Percentiles rank a stretch among this genome's conserved stretches.
Evolutionary conservation across 1,140 invertebrate species (phyloP).

Genomic region (Drosophila tani): DNA sequence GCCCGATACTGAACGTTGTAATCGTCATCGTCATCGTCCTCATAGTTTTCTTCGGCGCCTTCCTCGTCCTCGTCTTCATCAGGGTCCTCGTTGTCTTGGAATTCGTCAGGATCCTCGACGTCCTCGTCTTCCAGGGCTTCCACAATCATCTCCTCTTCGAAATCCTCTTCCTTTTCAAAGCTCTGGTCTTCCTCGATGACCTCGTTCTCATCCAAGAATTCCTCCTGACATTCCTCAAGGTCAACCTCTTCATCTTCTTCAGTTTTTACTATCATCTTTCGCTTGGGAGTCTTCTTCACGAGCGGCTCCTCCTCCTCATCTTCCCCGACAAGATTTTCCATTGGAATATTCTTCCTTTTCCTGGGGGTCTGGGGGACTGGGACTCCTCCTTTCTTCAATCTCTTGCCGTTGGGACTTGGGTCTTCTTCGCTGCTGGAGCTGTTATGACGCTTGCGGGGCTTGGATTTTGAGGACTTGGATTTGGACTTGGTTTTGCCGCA

Average conservation of each 20-base stretch:
- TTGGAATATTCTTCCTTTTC: background rate
- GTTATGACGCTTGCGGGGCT: background rate
- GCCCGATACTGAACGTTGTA: constrained; percentile 25
- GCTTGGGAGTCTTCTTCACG: background rate
- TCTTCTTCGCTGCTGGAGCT: background rate
- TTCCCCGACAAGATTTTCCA: background rate
- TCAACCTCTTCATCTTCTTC: background rate
- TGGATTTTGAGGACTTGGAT: background rate
- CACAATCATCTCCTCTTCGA: background rate
- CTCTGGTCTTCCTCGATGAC: background rate
- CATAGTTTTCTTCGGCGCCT: background rate
- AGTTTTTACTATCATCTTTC: background rate
- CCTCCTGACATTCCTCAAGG: no score
- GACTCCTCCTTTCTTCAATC: background rate
- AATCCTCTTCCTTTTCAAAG: background rate
- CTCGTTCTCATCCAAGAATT: background rate
- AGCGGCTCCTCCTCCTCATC: background rate
- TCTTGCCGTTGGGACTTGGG: background rate
- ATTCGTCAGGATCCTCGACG: background rate
- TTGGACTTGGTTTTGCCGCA: background rate
- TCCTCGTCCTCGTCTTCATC: background rate
- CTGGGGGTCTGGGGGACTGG: background rate
- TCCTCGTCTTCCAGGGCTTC: background rate
- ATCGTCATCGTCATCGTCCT: constrained; percentile 40
- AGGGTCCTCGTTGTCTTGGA: background rate